These are phyloP conservation scores for Argentina silus DNA, from an alignment of 2,797 vertebrate genomes.

Conservation along the genomic window DNA sequence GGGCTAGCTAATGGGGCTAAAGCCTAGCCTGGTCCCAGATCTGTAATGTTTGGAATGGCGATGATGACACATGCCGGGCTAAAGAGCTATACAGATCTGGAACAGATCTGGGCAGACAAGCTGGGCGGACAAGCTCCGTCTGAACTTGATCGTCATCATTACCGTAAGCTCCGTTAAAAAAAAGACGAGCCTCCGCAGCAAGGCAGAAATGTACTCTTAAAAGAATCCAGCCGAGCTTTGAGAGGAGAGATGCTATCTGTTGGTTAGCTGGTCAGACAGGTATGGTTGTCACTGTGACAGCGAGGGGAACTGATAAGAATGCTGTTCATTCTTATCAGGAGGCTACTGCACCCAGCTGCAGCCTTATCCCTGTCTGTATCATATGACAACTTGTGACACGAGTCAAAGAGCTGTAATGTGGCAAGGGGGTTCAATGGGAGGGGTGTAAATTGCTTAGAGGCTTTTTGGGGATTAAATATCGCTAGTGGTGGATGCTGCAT, in stretches of 20 bases:
- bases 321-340: background rate
- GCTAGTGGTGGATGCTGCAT: background rate
- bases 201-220: background rate
- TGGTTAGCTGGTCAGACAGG: conserved; percentile 8
- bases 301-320: background rate
- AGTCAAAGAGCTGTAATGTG: background rate
- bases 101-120: too few species aligned
- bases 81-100: too few species aligned
- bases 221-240: background rate
- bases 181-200: background rate
- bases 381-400: background rate
- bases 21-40: too few species aligned
- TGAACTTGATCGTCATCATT: too few species aligned
- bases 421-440: background rate
- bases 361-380: background rate
- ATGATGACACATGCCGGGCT: too few species aligned
- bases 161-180: too few species aligned
- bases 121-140: too few species aligned
- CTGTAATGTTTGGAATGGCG: too few species aligned
- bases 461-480: background rate
- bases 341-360: background rate
- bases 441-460: background rate
- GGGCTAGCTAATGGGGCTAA: too few species aligned
- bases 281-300: background rate
- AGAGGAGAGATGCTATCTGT: conserved; percentile 10